Conservation (phyloP, 2,113 vertebrate genomes). For the Brachyhypopomus gauderio region DNA sequence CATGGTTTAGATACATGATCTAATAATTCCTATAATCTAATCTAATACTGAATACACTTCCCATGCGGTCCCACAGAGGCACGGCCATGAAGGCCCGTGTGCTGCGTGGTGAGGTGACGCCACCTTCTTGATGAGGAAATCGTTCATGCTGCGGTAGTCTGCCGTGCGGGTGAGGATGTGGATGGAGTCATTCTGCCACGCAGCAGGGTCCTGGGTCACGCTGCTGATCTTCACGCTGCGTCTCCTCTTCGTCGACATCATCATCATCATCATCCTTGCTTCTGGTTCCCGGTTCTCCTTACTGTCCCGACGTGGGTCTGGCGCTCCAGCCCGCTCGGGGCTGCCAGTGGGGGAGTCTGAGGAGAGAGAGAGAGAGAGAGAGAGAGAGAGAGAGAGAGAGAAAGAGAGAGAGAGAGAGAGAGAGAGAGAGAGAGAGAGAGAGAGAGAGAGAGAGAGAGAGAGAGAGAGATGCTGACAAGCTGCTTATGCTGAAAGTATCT, state of each 20-base stretch:
- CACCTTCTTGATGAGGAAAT: constrained; percentile 98
- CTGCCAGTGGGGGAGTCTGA: constrained; percentile 81
- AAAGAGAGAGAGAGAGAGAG: background rate
- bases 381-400: background rate
- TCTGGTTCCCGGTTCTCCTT: constrained; percentile 97
- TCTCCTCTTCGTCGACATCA: constrained; percentile 73
- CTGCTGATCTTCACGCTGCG: constrained; percentile 93
- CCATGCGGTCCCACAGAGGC: no score
- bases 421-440: background rate
- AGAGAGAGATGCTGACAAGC: background rate
- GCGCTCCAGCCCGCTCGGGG: constrained; percentile 73
- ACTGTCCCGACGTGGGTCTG: constrained; percentile 79
- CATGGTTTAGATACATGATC: background rate
- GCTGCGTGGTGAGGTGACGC: background rate
- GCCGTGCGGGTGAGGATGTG: constrained; percentile 87
- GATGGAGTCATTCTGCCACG: constrained; percentile 89
- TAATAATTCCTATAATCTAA: background rate
- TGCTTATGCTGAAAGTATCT: background rate
- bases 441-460: background rate
- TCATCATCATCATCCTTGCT: constrained; percentile 85
- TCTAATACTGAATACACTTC: background rate
- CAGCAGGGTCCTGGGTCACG: constrained; percentile 80
- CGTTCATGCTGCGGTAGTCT: constrained; percentile 96
- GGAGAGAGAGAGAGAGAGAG: background rate
- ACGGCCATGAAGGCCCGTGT: background rate